Conservation (phyloP, 2,113 vertebrate genomes). For the Tyrannus savana region DNA sequence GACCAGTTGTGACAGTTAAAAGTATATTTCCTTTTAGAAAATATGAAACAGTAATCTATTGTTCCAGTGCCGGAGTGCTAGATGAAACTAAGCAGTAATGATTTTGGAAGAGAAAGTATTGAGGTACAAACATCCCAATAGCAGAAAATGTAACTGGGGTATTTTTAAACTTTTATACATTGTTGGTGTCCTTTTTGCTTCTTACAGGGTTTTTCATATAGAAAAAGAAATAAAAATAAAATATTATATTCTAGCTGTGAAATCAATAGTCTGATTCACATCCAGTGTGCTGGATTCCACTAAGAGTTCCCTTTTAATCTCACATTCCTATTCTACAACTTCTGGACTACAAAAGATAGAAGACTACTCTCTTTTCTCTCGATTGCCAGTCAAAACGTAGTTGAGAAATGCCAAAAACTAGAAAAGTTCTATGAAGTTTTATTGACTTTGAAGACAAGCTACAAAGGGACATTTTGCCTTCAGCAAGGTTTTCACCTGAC, state of each 20-base stretch:
- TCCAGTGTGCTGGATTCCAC: neutral
- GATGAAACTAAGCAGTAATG: neutral
- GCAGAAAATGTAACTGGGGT: neutral
- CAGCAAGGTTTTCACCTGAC: neutral
- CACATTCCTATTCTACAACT: neutral
- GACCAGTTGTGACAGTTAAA: neutral
- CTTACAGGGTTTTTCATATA: neutral
- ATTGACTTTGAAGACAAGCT: neutral
- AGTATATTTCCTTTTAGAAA: constrained; percentile 17
- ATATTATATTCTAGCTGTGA: neutral
- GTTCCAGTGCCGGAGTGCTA: neutral
- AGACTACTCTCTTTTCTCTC: neutral
- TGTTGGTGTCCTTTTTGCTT: neutral
- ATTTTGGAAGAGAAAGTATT: neutral
- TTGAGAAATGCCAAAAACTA: neutral
- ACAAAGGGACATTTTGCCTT: neutral
- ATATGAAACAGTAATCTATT: constrained; percentile 39
- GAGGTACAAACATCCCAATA: neutral
- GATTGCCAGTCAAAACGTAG: neutral
- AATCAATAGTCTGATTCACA: neutral
- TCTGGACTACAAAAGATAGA: neutral
- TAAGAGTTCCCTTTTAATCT: neutral
- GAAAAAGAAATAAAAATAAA: neutral
- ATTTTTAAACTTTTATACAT: neutral
- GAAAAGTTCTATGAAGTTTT: neutral